A percentile compares a stretch with the other conserved stretches of the same genome.
phyloP scores from a whole-genome alignment of 1,140 invertebrate species.

The Aleiodes sp. region DNA sequence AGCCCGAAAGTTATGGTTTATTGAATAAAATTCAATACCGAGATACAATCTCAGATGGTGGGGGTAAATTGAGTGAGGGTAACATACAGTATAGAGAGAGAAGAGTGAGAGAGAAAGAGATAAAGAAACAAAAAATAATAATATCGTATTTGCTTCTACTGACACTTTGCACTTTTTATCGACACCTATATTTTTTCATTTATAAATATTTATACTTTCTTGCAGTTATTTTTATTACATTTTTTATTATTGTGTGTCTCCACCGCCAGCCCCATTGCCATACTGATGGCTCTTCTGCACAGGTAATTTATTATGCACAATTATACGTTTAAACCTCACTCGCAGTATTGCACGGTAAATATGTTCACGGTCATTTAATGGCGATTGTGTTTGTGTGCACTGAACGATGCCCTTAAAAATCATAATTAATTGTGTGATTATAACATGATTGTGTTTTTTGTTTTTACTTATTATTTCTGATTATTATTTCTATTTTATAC shows the following conservation, averaged over 20 bases:
- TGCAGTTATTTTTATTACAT: slow-evolving; percentile 65
- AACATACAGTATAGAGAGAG: slow-evolving; percentile 1
- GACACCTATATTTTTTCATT: slow-evolving; percentile 41
- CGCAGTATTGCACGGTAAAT: slow-evolving; percentile 61
- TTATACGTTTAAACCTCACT: slow-evolving; percentile 61
- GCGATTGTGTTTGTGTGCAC: slow-evolving; percentile 24
- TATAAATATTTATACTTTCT: slow-evolving; percentile 57
- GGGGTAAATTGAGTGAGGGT: slow-evolving; percentile 6
- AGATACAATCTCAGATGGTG: background rate
- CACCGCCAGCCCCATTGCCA: slow-evolving; percentile 83
- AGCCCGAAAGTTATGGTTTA: too few species aligned
- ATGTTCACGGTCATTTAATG: slow-evolving; percentile 32
- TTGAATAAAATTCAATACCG: background rate
- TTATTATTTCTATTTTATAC: slow-evolving; percentile 1
- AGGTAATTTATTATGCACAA: slow-evolving; percentile 76
- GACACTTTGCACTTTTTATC: slow-evolving; percentile 41
- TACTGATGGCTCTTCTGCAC: slow-evolving; percentile 84
- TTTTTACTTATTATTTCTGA: background rate
- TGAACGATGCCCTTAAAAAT: slow-evolving; percentile 8
- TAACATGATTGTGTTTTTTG: slow-evolving; percentile 5
- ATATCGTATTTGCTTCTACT: slow-evolving; percentile 27
- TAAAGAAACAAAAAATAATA: slow-evolving; percentile 10
- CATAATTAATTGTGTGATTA: slow-evolving; percentile 6
- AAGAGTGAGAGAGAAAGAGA: slow-evolving; percentile 6
- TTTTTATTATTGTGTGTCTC: slow-evolving; percentile 66